Percentiles rank a stretch among this genome's conserved stretches.
Evolutionary conservation across 2,888 invertebrate genomes (phyloP).

Genomic region (Rhagonycha fulva): DNA sequence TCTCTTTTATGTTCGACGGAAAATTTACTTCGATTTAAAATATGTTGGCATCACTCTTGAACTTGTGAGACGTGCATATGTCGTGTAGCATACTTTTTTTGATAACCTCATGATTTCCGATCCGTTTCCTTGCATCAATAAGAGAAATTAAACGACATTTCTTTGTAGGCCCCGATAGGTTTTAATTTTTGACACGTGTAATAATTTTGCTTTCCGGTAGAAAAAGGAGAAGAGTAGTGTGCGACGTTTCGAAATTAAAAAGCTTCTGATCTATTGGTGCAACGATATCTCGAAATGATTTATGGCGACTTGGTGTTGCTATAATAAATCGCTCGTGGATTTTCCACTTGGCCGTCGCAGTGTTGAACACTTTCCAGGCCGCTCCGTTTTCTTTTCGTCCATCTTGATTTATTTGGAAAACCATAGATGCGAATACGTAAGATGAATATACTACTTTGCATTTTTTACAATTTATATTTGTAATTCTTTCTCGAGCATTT

Average conservation of each 20-base stretch:
- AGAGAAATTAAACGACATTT: slow-evolving; percentile 27
- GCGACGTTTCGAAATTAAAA: slow-evolving; percentile 39
- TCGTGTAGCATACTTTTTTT: neutral
- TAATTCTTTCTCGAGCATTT: slow-evolving; percentile 16
- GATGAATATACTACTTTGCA: slow-evolving; percentile 27
- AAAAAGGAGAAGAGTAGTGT: slow-evolving; percentile 18
- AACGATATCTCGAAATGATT: slow-evolving; percentile 52
- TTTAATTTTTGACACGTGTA: slow-evolving; percentile 24
- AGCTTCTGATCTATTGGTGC: slow-evolving; percentile 41
- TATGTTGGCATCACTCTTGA: neutral
- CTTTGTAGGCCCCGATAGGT: too few relatives aligned
- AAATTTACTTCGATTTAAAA: neutral
- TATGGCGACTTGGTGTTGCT: slow-evolving; percentile 48
- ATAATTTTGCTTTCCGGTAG: slow-evolving; percentile 6
- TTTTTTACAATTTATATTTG: slow-evolving; percentile 26
- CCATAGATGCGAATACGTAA: slow-evolving; percentile 25
- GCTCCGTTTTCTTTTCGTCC: slow-evolving; percentile 33
- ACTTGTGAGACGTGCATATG: neutral
- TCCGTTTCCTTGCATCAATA: slow-evolving; percentile 27
- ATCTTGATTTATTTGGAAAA: slow-evolving; percentile 40
- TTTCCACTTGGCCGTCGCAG: slow-evolving; percentile 42
- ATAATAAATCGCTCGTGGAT: slow-evolving; percentile 41
- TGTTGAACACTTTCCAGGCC: slow-evolving; percentile 40
- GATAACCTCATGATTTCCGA: slow-evolving; percentile 43
- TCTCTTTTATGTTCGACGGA: neutral